Conservation (phyloP, 1,140 invertebrate genomes). For the Trichomalopsis sarcophagae region DNA sequence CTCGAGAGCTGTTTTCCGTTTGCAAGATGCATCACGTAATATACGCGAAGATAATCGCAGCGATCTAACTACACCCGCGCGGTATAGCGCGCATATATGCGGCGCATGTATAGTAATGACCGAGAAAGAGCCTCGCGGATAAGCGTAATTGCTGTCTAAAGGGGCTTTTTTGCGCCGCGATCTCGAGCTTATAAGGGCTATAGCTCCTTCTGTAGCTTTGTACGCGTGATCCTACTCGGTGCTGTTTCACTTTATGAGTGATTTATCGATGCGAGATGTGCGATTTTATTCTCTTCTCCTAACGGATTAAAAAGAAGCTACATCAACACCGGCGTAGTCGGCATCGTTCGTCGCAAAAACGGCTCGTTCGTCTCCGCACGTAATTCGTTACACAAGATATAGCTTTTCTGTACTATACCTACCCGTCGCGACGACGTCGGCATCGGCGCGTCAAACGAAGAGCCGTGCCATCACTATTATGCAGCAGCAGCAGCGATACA, state of each 20-base stretch:
- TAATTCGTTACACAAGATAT: constrained; percentile 8
- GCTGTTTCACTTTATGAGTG: constrained; percentile 28
- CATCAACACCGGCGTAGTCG: no score
- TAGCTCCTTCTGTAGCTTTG: background rate
- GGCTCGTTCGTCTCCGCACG: background rate
- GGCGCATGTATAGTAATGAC: background rate
- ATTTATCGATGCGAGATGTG: background rate
- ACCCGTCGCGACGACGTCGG: constrained; percentile 29
- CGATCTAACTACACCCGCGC: constrained; percentile 40
- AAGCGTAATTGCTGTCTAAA: constrained; percentile 24
- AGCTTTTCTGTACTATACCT: background rate
- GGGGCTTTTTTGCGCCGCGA: background rate
- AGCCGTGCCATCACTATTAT: background rate
- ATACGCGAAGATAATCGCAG: background rate
- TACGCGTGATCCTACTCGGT: background rate
- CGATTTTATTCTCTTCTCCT: constrained; percentile 3
- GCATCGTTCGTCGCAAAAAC: background rate
- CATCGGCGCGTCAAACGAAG: constrained; percentile 40
- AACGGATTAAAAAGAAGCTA: no score
- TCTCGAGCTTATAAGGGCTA: background rate
- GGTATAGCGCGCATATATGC: background rate
- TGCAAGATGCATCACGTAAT: background rate
- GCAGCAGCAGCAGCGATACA: constrained; percentile 28
- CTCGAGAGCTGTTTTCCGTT: background rate
- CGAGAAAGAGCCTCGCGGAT: background rate